Base-by-base conservation (phyloP, 2,888 invertebrate species). In the Mimachlamys varia region DNA sequence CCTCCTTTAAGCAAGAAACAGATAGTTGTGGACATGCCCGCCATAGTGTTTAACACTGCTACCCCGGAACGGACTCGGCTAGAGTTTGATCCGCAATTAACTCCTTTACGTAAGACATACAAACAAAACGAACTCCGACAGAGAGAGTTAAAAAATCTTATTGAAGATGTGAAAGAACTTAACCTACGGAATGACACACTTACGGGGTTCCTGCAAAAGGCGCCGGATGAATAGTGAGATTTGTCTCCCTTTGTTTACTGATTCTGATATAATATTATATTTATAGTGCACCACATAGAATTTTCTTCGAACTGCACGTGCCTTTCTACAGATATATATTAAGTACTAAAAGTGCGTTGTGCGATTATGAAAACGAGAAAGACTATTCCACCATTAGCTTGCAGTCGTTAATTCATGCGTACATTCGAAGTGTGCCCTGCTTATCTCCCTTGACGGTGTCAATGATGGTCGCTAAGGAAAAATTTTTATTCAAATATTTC, bases 141-240 rank as follows among this genome's bases (percentile, higher is more conserved):
- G 33, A 91, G 92, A 62, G 95, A 95, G 89, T 91, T 95, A 33
- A 92, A 94, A 33, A 95, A 95, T 90, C 90, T 95, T 13, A 91
- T 95, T 15, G 95, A 95, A 87, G 95, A 95, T 89, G 95, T 95
- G 0, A 94, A 93, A 76, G 95, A 95, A 89, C 89, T 95, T 2
- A 95, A 95, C 90, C 93, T 94, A 89, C 90, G 92, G 53, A 94
- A 95, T 27, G 95, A 95, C 33, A 76, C 88, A 15, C 55, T 92
- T 12, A 88, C 89, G 13, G 91, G 89, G 22, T 76, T 76, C 76
- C 33, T 76, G 13, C 27, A 76, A 15, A 76, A 76, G 17, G 76
- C 76, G 12, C 76, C 76, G 76, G 76, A 76, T 7, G 76, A 76
- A 76, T 76, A 76, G 13, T 15, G 76, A 15, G 33, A 76, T 7